These are phyloP conservation scores for Fregetta grallaria DNA, from an alignment of 2,113 vertebrate genomes.

Conservation along the genomic window DNA sequence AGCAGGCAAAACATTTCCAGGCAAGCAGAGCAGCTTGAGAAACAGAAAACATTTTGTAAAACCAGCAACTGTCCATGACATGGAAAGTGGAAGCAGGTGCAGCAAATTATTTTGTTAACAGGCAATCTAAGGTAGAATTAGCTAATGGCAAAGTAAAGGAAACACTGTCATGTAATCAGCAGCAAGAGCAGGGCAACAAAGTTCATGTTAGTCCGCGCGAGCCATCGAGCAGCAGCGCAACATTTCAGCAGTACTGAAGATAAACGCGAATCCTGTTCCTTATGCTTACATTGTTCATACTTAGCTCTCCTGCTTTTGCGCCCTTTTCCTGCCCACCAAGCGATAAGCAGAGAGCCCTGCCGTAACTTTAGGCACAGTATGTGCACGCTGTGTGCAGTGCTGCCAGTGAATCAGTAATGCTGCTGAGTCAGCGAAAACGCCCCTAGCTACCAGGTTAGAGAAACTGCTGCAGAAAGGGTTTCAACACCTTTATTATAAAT, in stretches of 20 bases:
- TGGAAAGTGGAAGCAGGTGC: constrained; percentile 79
- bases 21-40: constrained; percentile 73
- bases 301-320: background rate
- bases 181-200: background rate
- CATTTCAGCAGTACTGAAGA: background rate
- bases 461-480: background rate
- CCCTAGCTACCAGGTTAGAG: background rate
- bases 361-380: accelerated
- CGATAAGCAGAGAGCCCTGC: background rate
- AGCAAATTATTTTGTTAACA: constrained; percentile 67
- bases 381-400: background rate
- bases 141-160: constrained; percentile 67
- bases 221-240: background rate
- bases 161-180: background rate
- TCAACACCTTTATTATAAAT: background rate
- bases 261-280: background rate
- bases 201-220: background rate
- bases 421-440: background rate
- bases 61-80: constrained; percentile 50
- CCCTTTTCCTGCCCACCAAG: background rate
- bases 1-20: constrained; percentile 59
- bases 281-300: accelerated
- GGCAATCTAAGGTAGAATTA: constrained; percentile 44
- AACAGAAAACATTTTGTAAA: constrained; percentile 75
- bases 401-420: background rate